Conservation (phyloP, 2,113 vertebrate genomes). For the Geococcyx californianus region DNA sequence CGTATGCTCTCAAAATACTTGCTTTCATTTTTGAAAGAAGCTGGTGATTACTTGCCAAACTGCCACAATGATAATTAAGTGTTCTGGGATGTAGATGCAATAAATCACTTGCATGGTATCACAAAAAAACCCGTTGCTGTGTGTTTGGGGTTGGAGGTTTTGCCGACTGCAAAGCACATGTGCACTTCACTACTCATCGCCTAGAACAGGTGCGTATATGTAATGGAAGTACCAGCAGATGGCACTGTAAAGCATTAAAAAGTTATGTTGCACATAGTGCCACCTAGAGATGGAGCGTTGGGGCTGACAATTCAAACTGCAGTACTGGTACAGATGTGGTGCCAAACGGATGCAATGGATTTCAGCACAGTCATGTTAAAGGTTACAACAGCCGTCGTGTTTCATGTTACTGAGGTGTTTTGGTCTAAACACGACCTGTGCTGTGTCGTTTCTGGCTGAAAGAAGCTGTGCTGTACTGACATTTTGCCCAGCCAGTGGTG, state of each 20-base stretch:
- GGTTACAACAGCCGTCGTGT: not conserved
- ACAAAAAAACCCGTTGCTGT: not conserved
- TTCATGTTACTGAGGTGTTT: not conserved
- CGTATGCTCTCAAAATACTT: not conserved
- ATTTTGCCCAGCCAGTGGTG: accelerated
- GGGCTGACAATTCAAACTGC: too few relatives aligned
- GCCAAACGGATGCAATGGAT: accelerated
- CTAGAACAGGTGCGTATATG: accelerated
- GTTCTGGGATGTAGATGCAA: not conserved
- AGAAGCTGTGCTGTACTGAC: not conserved
- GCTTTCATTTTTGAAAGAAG: not conserved
- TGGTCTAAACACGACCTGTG: accelerated
- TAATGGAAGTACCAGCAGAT: not conserved
- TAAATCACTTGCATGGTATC: not conserved
- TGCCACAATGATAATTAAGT: not conserved
- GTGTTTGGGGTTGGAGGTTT: not conserved
- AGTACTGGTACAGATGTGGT: accelerated
- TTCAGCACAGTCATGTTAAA: accelerated
- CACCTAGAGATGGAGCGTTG: not conserved
- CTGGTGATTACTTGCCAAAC: not conserved
- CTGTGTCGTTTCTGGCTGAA: not conserved
- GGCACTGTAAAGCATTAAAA: not conserved
- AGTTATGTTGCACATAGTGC: accelerated
- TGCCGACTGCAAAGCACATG: accelerated
- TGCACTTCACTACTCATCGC: accelerated